These are phyloP conservation scores for Watsonalla binaria DNA, from an alignment of 2,888 invertebrate species.

Conservation along the genomic window DNA sequence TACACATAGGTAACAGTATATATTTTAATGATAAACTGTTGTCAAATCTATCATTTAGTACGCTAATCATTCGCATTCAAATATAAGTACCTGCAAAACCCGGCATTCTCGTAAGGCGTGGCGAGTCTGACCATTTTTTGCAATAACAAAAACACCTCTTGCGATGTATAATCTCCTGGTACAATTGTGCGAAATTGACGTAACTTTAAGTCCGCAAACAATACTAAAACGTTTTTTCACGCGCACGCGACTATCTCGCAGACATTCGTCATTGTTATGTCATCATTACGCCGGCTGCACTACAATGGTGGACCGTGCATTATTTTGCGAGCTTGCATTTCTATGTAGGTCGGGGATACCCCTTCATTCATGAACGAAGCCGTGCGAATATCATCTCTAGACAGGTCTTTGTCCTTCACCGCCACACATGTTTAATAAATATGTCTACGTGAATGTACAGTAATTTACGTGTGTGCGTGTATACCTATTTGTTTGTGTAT, in stretches of 20 bases:
- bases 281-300: slow-evolving; percentile 64
- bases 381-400: slow-evolving; percentile 50
- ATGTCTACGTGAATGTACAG: slow-evolving; percentile 1
- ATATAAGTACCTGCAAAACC: not conserved
- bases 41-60: too few species aligned
- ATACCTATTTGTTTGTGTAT: slow-evolving; percentile 9
- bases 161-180: slow-evolving; percentile 54
- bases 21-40: too few species aligned
- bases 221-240: slow-evolving; percentile 48
- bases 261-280: slow-evolving; percentile 61
- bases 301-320: slow-evolving; percentile 56
- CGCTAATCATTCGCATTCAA: not conserved
- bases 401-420: slow-evolving; percentile 38
- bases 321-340: slow-evolving; percentile 49
- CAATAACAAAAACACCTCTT: slow-evolving; percentile 46
- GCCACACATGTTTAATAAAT: not conserved
- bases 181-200: slow-evolving; percentile 76
- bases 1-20: too few species aligned
- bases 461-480: slow-evolving; percentile 3
- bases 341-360: slow-evolving; percentile 70
- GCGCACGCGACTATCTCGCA: slow-evolving; percentile 53
- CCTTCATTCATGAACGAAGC: slow-evolving; percentile 42
- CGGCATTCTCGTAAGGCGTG: slow-evolving; percentile 8
- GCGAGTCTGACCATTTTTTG: slow-evolving; percentile 28
- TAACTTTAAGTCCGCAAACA: slow-evolving; percentile 58